A percentile compares a stretch with the other conserved stretches of the same genome.
Conservation (phyloP, 1,140 invertebrate genomes). For the Anadara kagoshimensis region DNA sequence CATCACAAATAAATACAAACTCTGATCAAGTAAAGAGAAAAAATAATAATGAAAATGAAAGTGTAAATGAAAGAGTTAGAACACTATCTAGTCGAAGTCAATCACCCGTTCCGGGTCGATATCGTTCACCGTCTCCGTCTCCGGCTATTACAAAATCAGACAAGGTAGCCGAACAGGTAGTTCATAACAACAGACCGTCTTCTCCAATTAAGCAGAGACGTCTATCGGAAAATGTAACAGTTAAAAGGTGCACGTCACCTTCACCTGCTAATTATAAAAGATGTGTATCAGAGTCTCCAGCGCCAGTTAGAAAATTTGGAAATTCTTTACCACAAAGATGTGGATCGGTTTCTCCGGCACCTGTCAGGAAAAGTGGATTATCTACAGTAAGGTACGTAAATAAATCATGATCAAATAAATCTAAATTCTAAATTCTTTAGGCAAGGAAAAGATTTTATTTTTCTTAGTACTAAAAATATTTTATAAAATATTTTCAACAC, state of each 20-base stretch:
- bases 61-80: too few species aligned
- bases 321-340: too few species aligned
- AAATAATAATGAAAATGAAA: too few species aligned
- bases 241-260: constrained; percentile 36
- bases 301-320: constrained; percentile 19
- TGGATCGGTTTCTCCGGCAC: too few species aligned
- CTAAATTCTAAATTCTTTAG: too few species aligned
- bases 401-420: too few species aligned
- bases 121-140: constrained; percentile 37
- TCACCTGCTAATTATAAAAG: constrained; percentile 14
- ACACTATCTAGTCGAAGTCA: constrained; percentile 14
- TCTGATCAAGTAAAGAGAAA: too few species aligned
- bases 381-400: too few species aligned
- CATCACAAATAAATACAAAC: constrained; percentile 31
- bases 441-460: too few species aligned
- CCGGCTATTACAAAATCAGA: constrained; percentile 23
- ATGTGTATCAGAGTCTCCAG: constrained; percentile 35
- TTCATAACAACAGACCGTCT: constrained; percentile 16
- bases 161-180: constrained; percentile 10
- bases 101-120: constrained; percentile 26
- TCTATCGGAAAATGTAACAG: constrained; percentile 32
- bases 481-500: too few species aligned
- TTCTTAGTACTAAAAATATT: too few species aligned
- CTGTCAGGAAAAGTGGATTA: too few species aligned
- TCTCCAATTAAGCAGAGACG: constrained; percentile 36